These are phyloP conservation scores for Sebastes steindachneri DNA, from an alignment of 2,797 vertebrate species.

Conservation along the genomic window DNA sequence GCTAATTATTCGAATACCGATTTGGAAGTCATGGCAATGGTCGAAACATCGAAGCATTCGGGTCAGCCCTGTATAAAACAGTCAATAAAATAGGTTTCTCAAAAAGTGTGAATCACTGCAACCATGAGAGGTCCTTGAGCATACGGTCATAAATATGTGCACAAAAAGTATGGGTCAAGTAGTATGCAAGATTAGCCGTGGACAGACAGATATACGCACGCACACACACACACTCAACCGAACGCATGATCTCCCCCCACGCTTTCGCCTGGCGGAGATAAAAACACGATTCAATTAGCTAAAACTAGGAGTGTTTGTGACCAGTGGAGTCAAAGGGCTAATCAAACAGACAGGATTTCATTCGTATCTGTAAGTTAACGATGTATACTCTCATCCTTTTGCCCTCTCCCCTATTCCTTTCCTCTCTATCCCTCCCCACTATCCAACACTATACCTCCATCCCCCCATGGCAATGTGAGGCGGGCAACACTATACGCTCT, in stretches of 20 bases:
- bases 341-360: constrained; percentile 70
- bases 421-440: constrained; percentile 20
- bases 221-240: neutral
- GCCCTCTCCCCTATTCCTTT: constrained; percentile 50
- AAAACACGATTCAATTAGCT: constrained; percentile 39
- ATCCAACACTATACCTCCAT: constrained; percentile 44
- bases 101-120: neutral
- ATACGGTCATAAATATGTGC: neutral
- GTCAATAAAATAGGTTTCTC: too few species aligned
- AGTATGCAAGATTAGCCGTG: neutral
- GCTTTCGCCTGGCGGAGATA: neutral
- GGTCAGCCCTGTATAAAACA: too few species aligned
- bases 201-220: neutral
- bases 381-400: constrained; percentile 45
- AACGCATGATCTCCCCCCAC: neutral
- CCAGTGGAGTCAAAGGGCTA: constrained; percentile 54
- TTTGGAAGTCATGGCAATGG: neutral
- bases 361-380: constrained; percentile 55
- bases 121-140: neutral
- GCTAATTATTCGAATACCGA: neutral
- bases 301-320: constrained; percentile 22
- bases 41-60: neutral
- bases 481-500: constrained; percentile 70
- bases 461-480: constrained; percentile 70
- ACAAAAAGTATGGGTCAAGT: neutral